phyloP scores from a whole-genome alignment of 2,113 vertebrate species.

The Murina feae region DNA sequence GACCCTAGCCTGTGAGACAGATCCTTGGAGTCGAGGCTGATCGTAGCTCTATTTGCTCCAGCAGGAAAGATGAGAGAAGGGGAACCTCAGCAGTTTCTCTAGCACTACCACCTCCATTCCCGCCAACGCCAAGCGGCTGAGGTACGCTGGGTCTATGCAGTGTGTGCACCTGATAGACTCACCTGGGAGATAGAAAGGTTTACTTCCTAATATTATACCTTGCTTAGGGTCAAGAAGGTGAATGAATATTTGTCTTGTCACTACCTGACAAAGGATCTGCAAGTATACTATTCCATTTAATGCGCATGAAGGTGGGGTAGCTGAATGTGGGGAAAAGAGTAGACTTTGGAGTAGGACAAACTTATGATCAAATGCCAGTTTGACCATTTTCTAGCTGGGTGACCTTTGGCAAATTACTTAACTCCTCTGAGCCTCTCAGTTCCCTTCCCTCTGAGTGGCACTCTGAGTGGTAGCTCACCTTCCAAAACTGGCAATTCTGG shows the following conservation, averaged over 20 bases:
- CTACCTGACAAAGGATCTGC: neutral
- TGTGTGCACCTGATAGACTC: neutral
- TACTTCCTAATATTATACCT: neutral
- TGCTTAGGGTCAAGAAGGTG: neutral
- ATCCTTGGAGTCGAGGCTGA: conserved; percentile 49
- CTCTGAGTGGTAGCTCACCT: accelerated
- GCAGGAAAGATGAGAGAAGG: accelerated
- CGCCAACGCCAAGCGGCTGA: neutral
- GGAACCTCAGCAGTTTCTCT: neutral
- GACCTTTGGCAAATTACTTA: neutral
- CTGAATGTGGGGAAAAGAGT: neutral
- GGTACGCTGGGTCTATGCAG: accelerated
- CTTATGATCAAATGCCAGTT: neutral
- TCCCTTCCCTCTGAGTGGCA: neutral
- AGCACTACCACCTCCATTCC: neutral
- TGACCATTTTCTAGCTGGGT: neutral
- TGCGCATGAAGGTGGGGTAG: accelerated
- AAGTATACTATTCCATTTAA: neutral
- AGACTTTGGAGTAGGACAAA: neutral
- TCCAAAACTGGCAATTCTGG: accelerated
- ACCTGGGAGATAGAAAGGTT: neutral
- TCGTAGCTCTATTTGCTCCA: neutral
- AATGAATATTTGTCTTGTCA: neutral
- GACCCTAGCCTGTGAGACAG: conserved; percentile 49
- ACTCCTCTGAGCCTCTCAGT: neutral